A percentile compares a stretch with the other conserved stretches of the same genome.
phyloP scores from a whole-genome alignment of 2,113 vertebrate species.

The Cryptotis parvus region DNA sequence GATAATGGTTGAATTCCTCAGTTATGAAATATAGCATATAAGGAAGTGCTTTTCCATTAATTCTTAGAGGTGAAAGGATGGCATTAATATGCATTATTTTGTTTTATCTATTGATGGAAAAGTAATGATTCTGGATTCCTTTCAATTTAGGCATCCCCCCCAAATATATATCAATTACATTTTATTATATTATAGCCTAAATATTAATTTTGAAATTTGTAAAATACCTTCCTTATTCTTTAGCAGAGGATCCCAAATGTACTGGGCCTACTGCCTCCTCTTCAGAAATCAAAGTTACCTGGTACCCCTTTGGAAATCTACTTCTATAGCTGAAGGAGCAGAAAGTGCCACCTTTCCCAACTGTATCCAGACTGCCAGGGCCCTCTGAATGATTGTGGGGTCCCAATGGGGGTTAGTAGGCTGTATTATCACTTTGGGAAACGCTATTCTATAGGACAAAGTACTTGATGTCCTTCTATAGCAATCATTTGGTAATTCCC shows the following conservation, averaged over 20 bases:
- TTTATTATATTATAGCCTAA: background rate
- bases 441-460: background rate
- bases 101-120: background rate
- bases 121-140: background rate
- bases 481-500: background rate
- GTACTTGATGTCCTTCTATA: background rate
- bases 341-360: too few relatives aligned
- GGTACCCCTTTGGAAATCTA: too few relatives aligned
- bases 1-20: background rate
- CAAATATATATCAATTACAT: background rate
- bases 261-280: too few relatives aligned
- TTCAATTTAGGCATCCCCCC: background rate
- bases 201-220: background rate
- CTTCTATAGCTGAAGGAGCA: too few relatives aligned
- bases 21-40: background rate
- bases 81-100: background rate
- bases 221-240: too few relatives aligned
- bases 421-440: background rate
- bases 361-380: too few relatives aligned
- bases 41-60: too few relatives aligned
- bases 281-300: too few relatives aligned
- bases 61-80: conserved; percentile 30
- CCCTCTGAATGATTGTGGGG: too few relatives aligned
- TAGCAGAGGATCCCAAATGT: too few relatives aligned
- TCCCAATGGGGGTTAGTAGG: too few relatives aligned